Conservation (phyloP, 2,888 invertebrate species). For the Euproctis similis region DNA sequence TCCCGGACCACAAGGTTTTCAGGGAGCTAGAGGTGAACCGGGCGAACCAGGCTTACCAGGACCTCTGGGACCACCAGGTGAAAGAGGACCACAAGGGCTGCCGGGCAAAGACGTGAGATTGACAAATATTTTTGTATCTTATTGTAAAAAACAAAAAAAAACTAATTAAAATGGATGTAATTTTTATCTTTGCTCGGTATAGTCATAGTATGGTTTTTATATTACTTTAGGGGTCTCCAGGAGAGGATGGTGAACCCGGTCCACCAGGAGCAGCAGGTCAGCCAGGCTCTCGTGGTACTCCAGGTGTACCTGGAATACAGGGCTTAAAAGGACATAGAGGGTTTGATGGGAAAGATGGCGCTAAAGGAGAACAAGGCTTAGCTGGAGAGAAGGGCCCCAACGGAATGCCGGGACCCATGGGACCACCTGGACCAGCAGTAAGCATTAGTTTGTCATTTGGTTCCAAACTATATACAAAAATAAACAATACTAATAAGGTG, state of each 20-base stretch:
- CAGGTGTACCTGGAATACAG: conserved; percentile 85
- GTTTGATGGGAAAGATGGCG: conserved; percentile 84
- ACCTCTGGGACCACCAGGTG: conserved; percentile 79
- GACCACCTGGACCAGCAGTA: conserved; percentile 81
- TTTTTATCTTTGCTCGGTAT: too few relatives aligned
- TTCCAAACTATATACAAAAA: too few relatives aligned
- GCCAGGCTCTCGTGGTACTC: conserved; percentile 82
- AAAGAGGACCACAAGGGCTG: conserved; percentile 81
- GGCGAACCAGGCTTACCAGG: conserved; percentile 84
- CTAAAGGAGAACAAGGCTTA: conserved; percentile 86
- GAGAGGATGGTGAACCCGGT: conserved; percentile 88
- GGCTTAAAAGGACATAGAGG: conserved; percentile 90
- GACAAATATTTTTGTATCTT: too few relatives aligned
- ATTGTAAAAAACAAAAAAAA: too few relatives aligned
- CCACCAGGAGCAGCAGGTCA: conserved; percentile 82
- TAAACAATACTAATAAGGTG: too few relatives aligned
- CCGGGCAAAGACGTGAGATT: conserved; percentile 85
- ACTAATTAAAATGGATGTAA: too few relatives aligned
- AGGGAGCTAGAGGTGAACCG: conserved; percentile 86
- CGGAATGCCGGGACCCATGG: conserved; percentile 81
- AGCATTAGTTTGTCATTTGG: conserved; percentile 21
- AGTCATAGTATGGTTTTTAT: not conserved
- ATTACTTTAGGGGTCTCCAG: conserved; percentile 82
- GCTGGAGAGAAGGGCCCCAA: conserved; percentile 84
- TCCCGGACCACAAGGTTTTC: conserved; percentile 84